phyloP scores from a whole-genome alignment of 1,140 invertebrate species.

The Trissolcus basalis region DNA sequence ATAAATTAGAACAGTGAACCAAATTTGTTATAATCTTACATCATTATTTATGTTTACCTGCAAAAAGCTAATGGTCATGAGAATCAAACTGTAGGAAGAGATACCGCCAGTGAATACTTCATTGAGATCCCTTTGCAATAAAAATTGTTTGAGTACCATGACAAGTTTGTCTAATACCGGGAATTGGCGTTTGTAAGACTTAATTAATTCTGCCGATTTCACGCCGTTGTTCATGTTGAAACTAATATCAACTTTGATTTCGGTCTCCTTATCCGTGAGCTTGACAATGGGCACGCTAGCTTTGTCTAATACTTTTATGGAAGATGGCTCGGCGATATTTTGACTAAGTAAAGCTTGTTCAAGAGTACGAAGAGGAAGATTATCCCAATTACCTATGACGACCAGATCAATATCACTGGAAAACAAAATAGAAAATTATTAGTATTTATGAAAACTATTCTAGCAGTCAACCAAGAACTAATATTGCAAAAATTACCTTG shows the following conservation, averaged over 20 bases:
- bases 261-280: slow-evolving; percentile 94
- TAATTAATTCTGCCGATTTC: slow-evolving; percentile 96
- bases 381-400: slow-evolving; percentile 95
- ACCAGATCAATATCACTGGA: slow-evolving; percentile 97
- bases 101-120: slow-evolving; percentile 99
- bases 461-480: not conserved
- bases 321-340: slow-evolving; percentile 90
- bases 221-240: slow-evolving; percentile 98
- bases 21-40: not conserved
- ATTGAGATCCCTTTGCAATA: slow-evolving; percentile 97
- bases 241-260: slow-evolving; percentile 97
- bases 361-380: slow-evolving; percentile 91
- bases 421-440: too few species aligned
- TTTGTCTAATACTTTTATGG: slow-evolving; percentile 97
- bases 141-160: slow-evolving; percentile 98
- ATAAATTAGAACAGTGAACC: not conserved
- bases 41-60: slow-evolving; percentile 80
- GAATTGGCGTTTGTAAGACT: slow-evolving; percentile 86
- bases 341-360: slow-evolving; percentile 92
- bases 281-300: slow-evolving; percentile 98
- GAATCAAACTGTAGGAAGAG: slow-evolving; percentile 97
- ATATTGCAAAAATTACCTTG: slow-evolving; percentile 78
- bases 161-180: slow-evolving; percentile 94
- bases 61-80: slow-evolving; percentile 98
- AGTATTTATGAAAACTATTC: too few species aligned